Percentiles rank a stretch among this genome's conserved stretches.
Conservation (phyloP, 2,113 vertebrate species). For the Dendropsophus ebraccatus region DNA sequence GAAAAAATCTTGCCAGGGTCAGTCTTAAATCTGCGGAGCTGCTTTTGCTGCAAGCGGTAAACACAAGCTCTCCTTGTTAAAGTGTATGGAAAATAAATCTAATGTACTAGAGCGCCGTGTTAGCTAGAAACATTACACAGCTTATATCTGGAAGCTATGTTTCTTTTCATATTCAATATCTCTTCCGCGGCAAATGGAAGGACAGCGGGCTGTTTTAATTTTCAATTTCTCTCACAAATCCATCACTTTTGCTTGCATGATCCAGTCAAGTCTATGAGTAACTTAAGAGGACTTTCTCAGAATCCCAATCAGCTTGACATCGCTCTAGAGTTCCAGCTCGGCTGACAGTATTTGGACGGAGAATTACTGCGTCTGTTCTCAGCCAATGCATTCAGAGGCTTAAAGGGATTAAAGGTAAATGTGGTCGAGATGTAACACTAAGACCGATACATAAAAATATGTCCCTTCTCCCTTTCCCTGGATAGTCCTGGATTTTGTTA, state of each 20-base stretch:
- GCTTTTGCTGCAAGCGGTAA: slow-evolving; percentile 45
- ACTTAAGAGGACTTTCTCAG: not conserved
- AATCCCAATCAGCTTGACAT: slow-evolving; percentile 36
- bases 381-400: not conserved
- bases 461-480: not conserved
- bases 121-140: slow-evolving; percentile 2
- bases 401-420: slow-evolving; percentile 27
- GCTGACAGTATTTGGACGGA: not conserved
- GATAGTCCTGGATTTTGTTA: not conserved
- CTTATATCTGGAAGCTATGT: slow-evolving; percentile 38
- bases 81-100: slow-evolving; percentile 47
- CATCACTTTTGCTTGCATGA: slow-evolving; percentile 37
- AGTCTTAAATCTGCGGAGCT: slow-evolving; percentile 51
- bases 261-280: slow-evolving; percentile 43
- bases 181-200: slow-evolving; percentile 24
- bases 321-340: not conserved
- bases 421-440: not conserved
- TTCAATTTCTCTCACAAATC: slow-evolving; percentile 55
- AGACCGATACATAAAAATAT: not conserved
- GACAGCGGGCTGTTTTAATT: slow-evolving; percentile 46
- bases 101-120: not conserved
- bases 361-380: slow-evolving; percentile 11
- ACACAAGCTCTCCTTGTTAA: slow-evolving; percentile 43
- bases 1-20: slow-evolving; percentile 32
- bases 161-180: slow-evolving; percentile 50